Percentiles rank a stretch among this genome's conserved stretches.
These are phyloP conservation scores for Dysmachus trigonus DNA, from an alignment of 2,888 invertebrate species.

Conservation along the genomic window DNA sequence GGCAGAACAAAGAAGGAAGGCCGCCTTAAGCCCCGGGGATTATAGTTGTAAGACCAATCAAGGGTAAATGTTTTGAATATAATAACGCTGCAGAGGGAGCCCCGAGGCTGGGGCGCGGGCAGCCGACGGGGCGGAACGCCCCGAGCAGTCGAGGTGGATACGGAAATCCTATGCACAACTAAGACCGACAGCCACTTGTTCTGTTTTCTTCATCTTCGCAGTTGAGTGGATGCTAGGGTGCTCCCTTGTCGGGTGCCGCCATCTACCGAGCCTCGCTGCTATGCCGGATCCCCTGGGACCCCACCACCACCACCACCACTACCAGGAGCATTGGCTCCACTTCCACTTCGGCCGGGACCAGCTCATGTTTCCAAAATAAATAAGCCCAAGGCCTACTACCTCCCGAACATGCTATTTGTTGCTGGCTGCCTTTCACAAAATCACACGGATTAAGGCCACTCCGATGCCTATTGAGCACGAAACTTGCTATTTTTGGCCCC, in stretches of 20 bases:
- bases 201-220: conserved; percentile 30
- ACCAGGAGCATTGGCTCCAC: too few species aligned
- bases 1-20: conserved; percentile 47
- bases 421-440: conserved; percentile 8
- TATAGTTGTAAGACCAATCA: conserved; percentile 55
- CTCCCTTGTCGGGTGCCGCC: background rate
- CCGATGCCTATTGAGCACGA: conserved; percentile 23
- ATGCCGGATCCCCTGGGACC: background rate
- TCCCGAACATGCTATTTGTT: conserved; percentile 22
- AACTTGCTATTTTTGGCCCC: conserved; percentile 15
- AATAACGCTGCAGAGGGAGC: conserved; percentile 51
- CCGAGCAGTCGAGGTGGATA: background rate
- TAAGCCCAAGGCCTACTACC: conserved; percentile 20
- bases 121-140: background rate
- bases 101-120: background rate
- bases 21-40: conserved; percentile 53
- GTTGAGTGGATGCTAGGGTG: conserved; percentile 23
- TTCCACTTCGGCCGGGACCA: background rate
- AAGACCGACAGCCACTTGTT: conserved; percentile 31
- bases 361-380: conserved; percentile 38
- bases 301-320: too few species aligned
- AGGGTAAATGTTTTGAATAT: conserved; percentile 57
- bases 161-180: conserved; percentile 37
- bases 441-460: conserved; percentile 17
- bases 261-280: background rate